These are phyloP conservation scores for Chanos chanos DNA, from an alignment of 2,797 vertebrate genomes.

Conservation along the genomic window DNA sequence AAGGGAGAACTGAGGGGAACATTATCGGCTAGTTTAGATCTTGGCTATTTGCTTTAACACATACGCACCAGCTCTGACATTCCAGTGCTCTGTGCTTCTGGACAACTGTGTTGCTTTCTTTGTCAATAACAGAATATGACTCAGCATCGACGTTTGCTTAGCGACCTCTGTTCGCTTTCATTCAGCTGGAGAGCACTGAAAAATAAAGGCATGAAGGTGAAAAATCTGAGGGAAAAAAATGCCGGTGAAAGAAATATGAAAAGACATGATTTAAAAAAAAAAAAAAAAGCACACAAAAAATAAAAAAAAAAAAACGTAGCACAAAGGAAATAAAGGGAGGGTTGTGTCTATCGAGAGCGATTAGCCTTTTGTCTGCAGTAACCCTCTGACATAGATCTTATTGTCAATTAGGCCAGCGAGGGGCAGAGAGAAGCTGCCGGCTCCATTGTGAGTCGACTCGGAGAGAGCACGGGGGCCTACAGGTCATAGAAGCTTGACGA, in stretches of 20 bases:
- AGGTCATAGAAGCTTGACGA: not conserved
- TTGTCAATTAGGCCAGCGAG: constrained; percentile 28
- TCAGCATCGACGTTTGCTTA: no score
- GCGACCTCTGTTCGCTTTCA: no score
- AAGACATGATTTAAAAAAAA: not conserved
- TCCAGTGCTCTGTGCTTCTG: no score
- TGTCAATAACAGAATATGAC: no score
- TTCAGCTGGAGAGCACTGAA: no score
- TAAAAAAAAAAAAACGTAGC: not conserved
- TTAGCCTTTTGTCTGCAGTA: constrained; percentile 5
- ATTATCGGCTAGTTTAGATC: no score
- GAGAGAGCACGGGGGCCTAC: not conserved
- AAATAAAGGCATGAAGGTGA: no score
- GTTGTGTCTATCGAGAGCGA: not conserved
- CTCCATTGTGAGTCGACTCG: no score
- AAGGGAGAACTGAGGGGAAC: no score
- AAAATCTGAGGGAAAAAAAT: not conserved
- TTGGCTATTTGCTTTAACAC: no score
- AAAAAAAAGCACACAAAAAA: not conserved
- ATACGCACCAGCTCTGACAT: no score
- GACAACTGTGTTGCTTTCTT: no score
- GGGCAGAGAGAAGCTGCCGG: constrained; percentile 1
- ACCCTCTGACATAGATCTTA: constrained; percentile 19
- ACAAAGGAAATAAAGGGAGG: not conserved
- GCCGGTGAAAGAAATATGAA: not conserved